phyloP scores from a whole-genome alignment of 2,888 invertebrate species.

The Phania funesta region DNA sequence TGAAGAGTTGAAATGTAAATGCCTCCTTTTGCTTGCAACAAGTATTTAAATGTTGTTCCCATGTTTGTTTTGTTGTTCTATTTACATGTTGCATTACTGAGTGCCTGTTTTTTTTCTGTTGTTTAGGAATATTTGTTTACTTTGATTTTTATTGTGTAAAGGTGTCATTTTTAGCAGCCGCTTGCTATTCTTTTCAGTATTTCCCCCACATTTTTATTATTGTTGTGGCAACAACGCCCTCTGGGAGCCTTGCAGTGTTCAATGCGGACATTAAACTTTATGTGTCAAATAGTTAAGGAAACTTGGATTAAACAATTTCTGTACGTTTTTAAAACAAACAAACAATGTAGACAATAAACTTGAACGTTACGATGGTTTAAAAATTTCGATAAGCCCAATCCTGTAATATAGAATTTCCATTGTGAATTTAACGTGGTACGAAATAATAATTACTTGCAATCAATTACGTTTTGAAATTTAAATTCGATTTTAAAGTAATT shows the following conservation, averaged over 20 bases:
- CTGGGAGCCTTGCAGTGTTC: background rate
- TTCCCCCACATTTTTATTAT: background rate
- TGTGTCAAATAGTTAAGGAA: too few relatives aligned
- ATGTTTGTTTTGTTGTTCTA: constrained; percentile 20
- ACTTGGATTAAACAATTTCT: too few relatives aligned
- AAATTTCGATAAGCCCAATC: too few relatives aligned
- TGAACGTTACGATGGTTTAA: too few relatives aligned
- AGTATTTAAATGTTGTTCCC: constrained; percentile 4
- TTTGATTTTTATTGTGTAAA: constrained; percentile 60
- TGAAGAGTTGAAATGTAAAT: constrained; percentile 43
- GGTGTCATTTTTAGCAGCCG: constrained; percentile 67
- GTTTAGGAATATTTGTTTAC: constrained; percentile 24
- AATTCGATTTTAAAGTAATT: too few relatives aligned
- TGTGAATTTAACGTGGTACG: too few relatives aligned
- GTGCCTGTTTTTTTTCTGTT: background rate
- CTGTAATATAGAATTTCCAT: too few relatives aligned
- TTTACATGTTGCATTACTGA: constrained; percentile 52
- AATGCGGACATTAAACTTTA: background rate
- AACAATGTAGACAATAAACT: too few relatives aligned
- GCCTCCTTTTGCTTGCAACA: constrained; percentile 10
- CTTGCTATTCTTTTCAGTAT: constrained; percentile 54
- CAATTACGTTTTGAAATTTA: too few relatives aligned
- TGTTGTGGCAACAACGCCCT: constrained; percentile 20
- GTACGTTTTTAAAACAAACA: too few relatives aligned
- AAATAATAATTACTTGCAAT: too few relatives aligned